Conservation (phyloP, 2,888 invertebrate species). For the Sepiola atlantica region DNA sequence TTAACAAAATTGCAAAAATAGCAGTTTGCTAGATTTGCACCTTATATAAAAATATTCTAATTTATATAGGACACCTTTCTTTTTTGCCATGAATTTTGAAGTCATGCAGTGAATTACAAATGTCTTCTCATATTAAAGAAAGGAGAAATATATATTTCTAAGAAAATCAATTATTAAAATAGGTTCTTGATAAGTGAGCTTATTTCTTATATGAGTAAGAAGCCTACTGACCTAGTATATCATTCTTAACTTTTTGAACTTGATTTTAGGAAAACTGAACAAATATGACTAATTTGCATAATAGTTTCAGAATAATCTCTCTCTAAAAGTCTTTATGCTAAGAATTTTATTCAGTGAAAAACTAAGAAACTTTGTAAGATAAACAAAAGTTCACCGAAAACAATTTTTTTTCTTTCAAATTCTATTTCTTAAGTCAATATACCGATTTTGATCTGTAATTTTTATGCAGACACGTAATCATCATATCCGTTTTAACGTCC, state of each 20-base stretch:
- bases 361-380: not conserved
- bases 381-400: not conserved
- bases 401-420: not conserved
- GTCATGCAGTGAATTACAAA: not conserved
- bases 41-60: not conserved
- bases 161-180: not conserved
- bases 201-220: not conserved
- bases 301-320: not conserved
- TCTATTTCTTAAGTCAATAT: not conserved
- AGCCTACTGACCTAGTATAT: not conserved
- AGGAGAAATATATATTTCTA: not conserved
- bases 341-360: not conserved
- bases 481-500: not conserved
- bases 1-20: not conserved
- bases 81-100: not conserved
- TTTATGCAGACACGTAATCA: not conserved
- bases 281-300: not conserved
- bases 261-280: not conserved
- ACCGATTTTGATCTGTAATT: not conserved
- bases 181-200: not conserved
- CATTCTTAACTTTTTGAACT: not conserved
- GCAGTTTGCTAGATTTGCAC: constrained; percentile 4
- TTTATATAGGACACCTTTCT: not conserved
- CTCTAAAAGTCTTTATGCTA: not conserved
- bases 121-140: not conserved